A percentile compares a stretch with the other conserved stretches of the same genome.
Conservation (phyloP, 2,888 invertebrate genomes). For the Agrotis ipsilon region DNA sequence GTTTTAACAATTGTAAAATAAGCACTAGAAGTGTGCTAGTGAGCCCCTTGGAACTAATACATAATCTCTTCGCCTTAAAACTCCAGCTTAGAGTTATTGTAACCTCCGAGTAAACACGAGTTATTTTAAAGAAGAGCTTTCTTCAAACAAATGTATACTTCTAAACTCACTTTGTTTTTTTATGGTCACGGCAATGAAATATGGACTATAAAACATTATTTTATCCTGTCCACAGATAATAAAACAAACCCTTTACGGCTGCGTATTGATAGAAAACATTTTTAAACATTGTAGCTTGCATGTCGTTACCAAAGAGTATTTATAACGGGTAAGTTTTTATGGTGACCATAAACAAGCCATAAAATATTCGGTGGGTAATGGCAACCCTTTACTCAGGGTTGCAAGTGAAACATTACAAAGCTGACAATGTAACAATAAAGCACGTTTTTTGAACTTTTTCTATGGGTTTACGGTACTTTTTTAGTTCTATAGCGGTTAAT, state of each 20-base stretch:
- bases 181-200: constrained; percentile 48
- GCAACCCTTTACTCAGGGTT: constrained; percentile 69
- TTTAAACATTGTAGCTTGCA: constrained; percentile 56
- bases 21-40: too few species aligned
- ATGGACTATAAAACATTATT: constrained; percentile 59
- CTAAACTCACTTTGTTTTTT: constrained; percentile 28
- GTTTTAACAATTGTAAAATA: not conserved
- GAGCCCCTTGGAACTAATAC: too few species aligned
- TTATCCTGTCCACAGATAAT: constrained; percentile 60
- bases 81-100: too few species aligned
- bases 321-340: constrained; percentile 64
- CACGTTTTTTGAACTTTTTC: constrained; percentile 20
- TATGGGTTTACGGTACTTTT: constrained; percentile 40
- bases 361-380: constrained; percentile 58
- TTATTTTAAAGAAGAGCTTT: constrained; percentile 4
- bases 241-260: constrained; percentile 60
- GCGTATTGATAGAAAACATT: constrained; percentile 51
- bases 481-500: constrained; percentile 3
- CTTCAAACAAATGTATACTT: not conserved
- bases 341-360: constrained; percentile 62
- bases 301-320: constrained; percentile 65
- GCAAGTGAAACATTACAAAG: constrained; percentile 60
- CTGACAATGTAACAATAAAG: constrained; percentile 35
- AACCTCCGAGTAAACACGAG: constrained; percentile 3
- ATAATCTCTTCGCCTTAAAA: too few species aligned